These are phyloP conservation scores for Zoanthus sansibaricus DNA, from an alignment of 92 coral and sea anemone genomes.

Conservation along the genomic window DNA sequence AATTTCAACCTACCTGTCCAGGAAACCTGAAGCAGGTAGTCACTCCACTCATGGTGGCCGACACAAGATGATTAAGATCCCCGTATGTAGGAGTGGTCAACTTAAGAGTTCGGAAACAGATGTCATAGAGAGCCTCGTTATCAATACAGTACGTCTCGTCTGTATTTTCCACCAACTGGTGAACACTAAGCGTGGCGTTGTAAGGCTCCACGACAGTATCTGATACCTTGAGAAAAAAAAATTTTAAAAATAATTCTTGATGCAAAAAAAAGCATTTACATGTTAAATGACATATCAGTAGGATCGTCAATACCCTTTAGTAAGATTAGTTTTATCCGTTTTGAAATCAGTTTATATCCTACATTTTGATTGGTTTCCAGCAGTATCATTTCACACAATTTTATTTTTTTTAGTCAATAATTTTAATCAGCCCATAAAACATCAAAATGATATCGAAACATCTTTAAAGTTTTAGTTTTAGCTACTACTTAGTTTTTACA, in stretches of 20 bases:
- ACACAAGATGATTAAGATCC: constrained; percentile 91
- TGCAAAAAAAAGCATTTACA: too few species aligned
- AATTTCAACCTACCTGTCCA: constrained; percentile 73
- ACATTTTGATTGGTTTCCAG: not conserved
- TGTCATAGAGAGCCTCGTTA: constrained; percentile 97
- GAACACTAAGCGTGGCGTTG: constrained; percentile 91
- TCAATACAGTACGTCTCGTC: constrained; percentile 96
- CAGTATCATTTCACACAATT: too few species aligned
- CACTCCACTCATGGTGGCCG: constrained; percentile 94
- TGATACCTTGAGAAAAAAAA: constrained; percentile 53
- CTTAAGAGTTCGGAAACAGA: constrained; percentile 91
- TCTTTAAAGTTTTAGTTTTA: too few species aligned
- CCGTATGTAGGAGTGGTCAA: constrained; percentile 96
- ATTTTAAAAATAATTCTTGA: not conserved
- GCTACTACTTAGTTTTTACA: too few species aligned
- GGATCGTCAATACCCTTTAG: too few species aligned
- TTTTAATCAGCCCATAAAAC: too few species aligned
- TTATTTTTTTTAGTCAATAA: too few species aligned
- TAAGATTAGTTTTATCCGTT: too few species aligned
- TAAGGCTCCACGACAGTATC: constrained; percentile 94
- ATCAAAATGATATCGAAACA: too few species aligned
- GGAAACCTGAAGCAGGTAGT: constrained; percentile 94
- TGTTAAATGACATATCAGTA: too few species aligned
- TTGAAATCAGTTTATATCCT: too few species aligned
- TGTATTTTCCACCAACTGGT: constrained; percentile 92